Evolutionary conservation across 1,140 invertebrate species (phyloP), one percentile per base, ranked within the genome.

Genomic region (Diorhabda sublineata): DNA sequence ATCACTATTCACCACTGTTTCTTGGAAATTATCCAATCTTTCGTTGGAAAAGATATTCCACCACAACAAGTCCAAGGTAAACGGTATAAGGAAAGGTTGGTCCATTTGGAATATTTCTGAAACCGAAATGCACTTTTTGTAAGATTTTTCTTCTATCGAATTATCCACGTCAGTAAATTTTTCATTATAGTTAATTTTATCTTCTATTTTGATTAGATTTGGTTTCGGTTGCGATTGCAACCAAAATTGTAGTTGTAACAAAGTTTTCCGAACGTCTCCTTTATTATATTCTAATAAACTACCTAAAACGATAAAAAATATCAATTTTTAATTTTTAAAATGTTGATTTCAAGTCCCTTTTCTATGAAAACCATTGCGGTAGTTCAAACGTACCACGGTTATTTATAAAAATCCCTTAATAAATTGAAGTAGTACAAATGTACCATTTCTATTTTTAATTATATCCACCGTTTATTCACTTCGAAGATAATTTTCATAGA

Each of bases 181-280:
- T 9, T 52, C n/a, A 61, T 52, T 52, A 52, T 52, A 52, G 26
- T 26, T 26, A 26, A 26, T 41, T 67, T 67, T 45, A n/a, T n/a
- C 57, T 47, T 45, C 61, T 41, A 59, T 64, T 64, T 61, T 70
- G 41, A 69, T 11, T 7, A 64, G 58, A 58, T 61, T 9, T 26
- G 59, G 65, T 41, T 58, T 45, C 68, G 66, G 67, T 42, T 70
- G 61, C 60, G 82, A 87, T 61, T 85, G 76, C 69, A 88, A 79
- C 75, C 88, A 86, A 81, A 89, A 91, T 75, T 93, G 90, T 67
- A 92, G 80, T 73, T 88, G 87, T 67, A 91, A 83, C 56, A 92
- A 80, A 43, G 89, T 87, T 80, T 88, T 88, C 65, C 91, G 84
- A 62, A 91, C 83, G 82, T 93, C 91, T 8, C 89, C 87, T 42